These are phyloP conservation scores for Chionoecetes opilio DNA, from an alignment of 1,140 invertebrate genomes.

Conservation along the genomic window DNA sequence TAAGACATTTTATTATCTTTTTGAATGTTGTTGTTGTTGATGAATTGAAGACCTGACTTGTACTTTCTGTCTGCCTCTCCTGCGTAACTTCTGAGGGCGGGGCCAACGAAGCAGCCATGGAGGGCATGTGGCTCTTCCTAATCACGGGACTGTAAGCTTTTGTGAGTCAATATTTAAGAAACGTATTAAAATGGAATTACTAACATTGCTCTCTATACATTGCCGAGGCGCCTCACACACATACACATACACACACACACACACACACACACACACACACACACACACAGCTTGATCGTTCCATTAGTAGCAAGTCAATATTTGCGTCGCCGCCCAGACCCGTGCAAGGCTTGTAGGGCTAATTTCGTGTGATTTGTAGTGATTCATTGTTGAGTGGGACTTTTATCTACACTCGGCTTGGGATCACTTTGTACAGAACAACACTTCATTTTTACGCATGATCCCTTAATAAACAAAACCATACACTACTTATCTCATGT, in stretches of 20 bases:
- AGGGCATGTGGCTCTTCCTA: neutral
- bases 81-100: too few relatives aligned
- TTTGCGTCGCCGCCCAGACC: conserved; percentile 2
- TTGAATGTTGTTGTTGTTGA: too few relatives aligned
- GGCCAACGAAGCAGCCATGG: too few relatives aligned
- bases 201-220: neutral
- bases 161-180: neutral
- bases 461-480: neutral
- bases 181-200: neutral
- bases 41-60: too few relatives aligned
- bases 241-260: too few relatives aligned
- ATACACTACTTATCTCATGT: neutral
- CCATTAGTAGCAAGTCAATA: conserved; percentile 11
- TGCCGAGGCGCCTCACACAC: neutral
- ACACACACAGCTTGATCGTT: neutral
- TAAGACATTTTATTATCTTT: too few relatives aligned
- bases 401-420: neutral
- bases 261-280: too few relatives aligned
- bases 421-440: neutral
- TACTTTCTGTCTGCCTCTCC: too few relatives aligned
- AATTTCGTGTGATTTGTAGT: conserved; percentile 17
- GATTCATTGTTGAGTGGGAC: conserved; percentile 19
- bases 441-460: neutral
- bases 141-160: neutral
- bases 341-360: conserved; percentile 24